These are phyloP conservation scores for Hetaerina titia DNA, from an alignment of 2,888 invertebrate species.

Conservation along the genomic window DNA sequence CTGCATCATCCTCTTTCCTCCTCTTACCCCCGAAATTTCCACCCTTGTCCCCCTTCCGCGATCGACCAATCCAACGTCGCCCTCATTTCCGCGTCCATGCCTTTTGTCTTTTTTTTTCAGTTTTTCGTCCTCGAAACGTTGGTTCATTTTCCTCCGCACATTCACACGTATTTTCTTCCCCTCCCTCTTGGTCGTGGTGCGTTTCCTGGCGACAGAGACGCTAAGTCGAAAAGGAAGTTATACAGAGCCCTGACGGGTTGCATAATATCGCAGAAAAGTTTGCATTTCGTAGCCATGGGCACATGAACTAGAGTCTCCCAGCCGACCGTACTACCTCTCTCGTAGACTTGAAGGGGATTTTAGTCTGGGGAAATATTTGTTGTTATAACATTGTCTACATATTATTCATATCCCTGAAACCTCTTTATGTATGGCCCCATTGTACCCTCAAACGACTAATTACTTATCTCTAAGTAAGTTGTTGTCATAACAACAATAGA, in stretches of 20 bases:
- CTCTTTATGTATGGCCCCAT: too few species aligned
- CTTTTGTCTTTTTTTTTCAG: background rate
- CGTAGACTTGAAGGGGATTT: too few species aligned
- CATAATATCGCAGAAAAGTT: background rate
- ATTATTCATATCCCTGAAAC: too few species aligned
- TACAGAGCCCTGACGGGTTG: background rate
- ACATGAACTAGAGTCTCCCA: too few species aligned
- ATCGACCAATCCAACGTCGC: slow-evolving; percentile 13
- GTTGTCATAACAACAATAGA: too few species aligned
- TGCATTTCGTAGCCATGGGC: background rate
- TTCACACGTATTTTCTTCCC: background rate
- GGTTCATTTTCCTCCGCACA: background rate
- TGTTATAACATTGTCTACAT: too few species aligned
- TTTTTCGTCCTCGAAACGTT: background rate
- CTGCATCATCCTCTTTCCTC: background rate
- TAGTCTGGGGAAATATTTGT: too few species aligned
- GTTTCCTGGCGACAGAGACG: background rate
- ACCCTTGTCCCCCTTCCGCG: background rate
- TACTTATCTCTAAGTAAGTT: too few species aligned
- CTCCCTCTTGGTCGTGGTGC: background rate
- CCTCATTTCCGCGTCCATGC: background rate
- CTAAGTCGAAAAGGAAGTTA: background rate
- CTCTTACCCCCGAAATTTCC: background rate
- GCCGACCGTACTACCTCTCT: too few species aligned
- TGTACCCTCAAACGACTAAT: too few species aligned